Conservation (phyloP, 1,140 invertebrate genomes). For the Watersipora subatra region DNA sequence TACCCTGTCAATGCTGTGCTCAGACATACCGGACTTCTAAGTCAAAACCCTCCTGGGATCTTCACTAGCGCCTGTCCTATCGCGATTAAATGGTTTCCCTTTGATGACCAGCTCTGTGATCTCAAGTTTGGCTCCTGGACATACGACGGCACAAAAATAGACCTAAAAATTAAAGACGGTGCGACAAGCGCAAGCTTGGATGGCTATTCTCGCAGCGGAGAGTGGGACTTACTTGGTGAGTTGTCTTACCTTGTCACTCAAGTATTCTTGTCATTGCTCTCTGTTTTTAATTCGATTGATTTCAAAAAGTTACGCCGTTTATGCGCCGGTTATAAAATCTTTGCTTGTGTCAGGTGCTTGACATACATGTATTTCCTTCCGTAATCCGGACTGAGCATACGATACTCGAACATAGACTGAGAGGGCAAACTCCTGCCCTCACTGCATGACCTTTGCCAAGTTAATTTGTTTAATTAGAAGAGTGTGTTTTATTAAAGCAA, state of each 20-base stretch:
- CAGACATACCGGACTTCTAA: conserved; percentile 75
- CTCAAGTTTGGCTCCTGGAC: conserved; percentile 42
- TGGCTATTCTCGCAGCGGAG: conserved; percentile 37
- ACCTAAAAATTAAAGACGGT: conserved; percentile 34
- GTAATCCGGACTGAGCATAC: no score
- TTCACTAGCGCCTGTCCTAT: conserved; percentile 84
- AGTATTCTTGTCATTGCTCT: no score
- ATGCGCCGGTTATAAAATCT: no score
- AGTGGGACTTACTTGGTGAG: conserved; percentile 55
- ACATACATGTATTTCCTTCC: no score
- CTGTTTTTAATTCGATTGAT: no score
- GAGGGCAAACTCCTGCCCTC: no score
- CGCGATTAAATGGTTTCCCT: conserved; percentile 47
- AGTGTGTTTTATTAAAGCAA: no score
- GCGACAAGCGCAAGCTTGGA: conserved; percentile 27
- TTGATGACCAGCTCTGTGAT: conserved; percentile 35
- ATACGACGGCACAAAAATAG: conserved; percentile 36
- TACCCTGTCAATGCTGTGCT: conserved; percentile 32
- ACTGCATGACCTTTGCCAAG: no score
- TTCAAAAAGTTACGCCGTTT: no score
- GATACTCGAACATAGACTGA: no score
- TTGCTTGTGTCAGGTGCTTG: no score
- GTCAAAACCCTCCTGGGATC: conserved; percentile 94
- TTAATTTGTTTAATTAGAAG: no score
- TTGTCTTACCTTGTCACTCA: conserved; percentile 15